Evolutionary conservation across 2,888 invertebrate genomes (phyloP), one percentile per base, ranked within the genome.

Genomic region (Polyploca ridens): DNA sequence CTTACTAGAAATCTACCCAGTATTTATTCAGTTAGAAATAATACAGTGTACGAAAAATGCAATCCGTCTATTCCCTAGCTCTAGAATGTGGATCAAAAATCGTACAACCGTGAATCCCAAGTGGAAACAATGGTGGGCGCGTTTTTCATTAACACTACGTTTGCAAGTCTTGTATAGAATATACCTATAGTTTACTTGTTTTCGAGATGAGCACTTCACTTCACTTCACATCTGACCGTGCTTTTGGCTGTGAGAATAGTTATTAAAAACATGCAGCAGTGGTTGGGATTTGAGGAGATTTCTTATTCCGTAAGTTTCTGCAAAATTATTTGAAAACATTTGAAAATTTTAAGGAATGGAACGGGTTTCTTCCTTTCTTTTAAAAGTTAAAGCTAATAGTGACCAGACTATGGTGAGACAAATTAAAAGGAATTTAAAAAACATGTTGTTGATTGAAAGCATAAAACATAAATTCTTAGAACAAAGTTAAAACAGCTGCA

Each of bases 101-200:
- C 69, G 66, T 58, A 66, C 62, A 62, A 33, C 63, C 64, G 69
- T 66, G 59, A 54, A 54, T 19, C 19, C 54, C 16, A 7, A 54
- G 35, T 54, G 13, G 35, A 54, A 72, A 77, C 75, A 75, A 76
- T 70, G 10, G 62, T 70, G 16, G 14, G 63, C 65, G 62, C 65
- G 64, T 72, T 75, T 72, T 71, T 75, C 76, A 73, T 73, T 71
- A 72, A 65, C 69, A 67, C 62, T 19, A 54, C 19, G 54, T 6
- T 16, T 49, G 4, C 6, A 16, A 38, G 38, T 38, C 4, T 41
- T 41, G 54, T 54, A 10, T 6, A 54, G 54, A n/a, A n/a, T 19
- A 16, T 10, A 41, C 13, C 3, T 41, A 54, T 62, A 57, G 58
- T 62, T 14, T n/a, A 46, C 54, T 54, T 54, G 54, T 19, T 54